Base-by-base conservation (phyloP, 2,797 vertebrate species). In the Paguma larvata region DNA sequence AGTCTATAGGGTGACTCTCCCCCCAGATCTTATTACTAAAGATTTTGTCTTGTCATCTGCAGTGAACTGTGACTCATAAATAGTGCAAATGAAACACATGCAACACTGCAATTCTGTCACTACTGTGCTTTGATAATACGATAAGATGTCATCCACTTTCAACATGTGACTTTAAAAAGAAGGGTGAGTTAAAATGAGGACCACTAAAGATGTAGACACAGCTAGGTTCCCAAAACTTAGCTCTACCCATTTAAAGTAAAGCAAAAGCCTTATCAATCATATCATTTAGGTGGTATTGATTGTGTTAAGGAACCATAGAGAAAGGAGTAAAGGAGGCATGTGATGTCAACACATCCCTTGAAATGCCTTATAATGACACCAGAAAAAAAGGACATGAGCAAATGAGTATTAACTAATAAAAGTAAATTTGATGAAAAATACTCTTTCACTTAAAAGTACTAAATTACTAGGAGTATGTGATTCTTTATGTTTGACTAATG, bases 111-210 rank as follows among this genome's bases (percentile, higher is more conserved):
- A 88, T 30, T 70, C n/a, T 92, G 30, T 77, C 56, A 90, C 73
- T 68, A 70, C 6, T 59, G 34, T 75, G 41, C 27, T 75, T 95
- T 85, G 41, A 82, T 87, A 73, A 87, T 82, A 12, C 85, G 77
- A 77, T 89, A 80, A 88, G 15, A 79, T 89, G 27, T 34, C 83
- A 94, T 68, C 38, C 32, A 59, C 73, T 93, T 84, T 87, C 41
- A 89, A 44, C 32, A n/a, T 94, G 1, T 72, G 62, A 78, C 56
- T 70, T 34, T 3, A 84, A 77, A 72, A 77, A 16, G 5, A 48
- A 67, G 63, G 80, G 4, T 59, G 41, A 56, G 18, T 92, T 95
- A 92, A 95, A 95, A 93, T 95, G 23, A 90, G 30, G 92, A 85
- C 13, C 94, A 4, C 16, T 62, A 32, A 87, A 78, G 14, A 70